Evolutionary conservation across 2,113 vertebrate genomes (phyloP).

Genomic region (Saguinus midas): DNA sequence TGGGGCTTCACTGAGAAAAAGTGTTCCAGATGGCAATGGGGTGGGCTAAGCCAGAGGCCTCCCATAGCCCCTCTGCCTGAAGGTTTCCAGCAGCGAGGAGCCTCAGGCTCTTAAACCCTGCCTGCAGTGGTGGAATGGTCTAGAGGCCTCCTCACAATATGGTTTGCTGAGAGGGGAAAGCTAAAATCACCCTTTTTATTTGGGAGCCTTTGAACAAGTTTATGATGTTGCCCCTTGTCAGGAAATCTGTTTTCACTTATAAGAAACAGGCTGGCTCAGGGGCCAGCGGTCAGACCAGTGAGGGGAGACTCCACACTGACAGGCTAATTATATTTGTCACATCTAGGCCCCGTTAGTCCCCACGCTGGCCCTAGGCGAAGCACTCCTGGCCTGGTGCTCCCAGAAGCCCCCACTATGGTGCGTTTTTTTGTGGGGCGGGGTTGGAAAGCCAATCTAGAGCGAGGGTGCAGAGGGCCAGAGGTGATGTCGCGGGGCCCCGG

Average conservation of each 20-base stretch:
- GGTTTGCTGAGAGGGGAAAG: background rate
- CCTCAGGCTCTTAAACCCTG: background rate
- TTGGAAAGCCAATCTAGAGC: too few species aligned
- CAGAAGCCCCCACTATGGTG: background rate
- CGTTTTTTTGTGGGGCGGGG: too few species aligned
- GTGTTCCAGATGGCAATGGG: background rate
- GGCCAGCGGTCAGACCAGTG: background rate
- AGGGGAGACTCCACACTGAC: background rate
- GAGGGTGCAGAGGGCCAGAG: background rate
- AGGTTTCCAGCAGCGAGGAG: background rate
- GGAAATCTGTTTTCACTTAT: slow-evolving; percentile 45
- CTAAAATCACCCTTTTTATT: background rate
- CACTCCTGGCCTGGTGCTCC: background rate
- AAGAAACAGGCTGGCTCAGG: background rate
- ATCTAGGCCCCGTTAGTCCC: background rate
- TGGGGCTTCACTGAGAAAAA: background rate
- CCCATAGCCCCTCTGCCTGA: background rate
- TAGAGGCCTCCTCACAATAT: background rate
- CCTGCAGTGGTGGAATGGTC: background rate
- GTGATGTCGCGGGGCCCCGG: background rate
- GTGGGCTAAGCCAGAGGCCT: too few species aligned
- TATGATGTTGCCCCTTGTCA: background rate
- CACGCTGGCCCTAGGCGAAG: background rate
- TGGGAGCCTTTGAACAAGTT: slow-evolving; percentile 32
- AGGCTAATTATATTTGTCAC: background rate